These are phyloP conservation scores for Castor canadensis DNA, from an alignment of 2,113 vertebrate species.

Conservation along the genomic window DNA sequence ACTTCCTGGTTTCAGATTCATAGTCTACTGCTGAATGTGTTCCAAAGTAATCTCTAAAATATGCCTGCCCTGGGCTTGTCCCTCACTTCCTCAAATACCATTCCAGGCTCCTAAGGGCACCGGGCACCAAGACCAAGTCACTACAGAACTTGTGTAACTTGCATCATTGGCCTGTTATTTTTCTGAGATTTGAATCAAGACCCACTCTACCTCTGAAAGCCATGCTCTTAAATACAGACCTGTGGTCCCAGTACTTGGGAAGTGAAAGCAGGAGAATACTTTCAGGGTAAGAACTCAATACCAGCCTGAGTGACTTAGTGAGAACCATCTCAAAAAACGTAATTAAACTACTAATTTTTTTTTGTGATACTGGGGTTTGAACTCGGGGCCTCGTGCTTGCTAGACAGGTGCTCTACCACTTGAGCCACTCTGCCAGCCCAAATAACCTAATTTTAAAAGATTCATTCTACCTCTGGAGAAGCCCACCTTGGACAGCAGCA, in stretches of 20 bases:
- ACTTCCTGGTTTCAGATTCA: neutral
- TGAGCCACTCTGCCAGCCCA: no score
- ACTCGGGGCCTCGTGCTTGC: no score
- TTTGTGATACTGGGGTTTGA: no score
- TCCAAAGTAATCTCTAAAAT: neutral
- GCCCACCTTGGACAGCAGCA: conserved; percentile 88
- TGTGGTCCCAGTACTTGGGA: neutral
- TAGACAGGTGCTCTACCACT: no score
- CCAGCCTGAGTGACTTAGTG: neutral
- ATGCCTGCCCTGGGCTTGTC: neutral
- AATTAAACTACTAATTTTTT: no score
- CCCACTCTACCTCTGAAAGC: neutral
- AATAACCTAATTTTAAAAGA: neutral
- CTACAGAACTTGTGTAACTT: neutral
- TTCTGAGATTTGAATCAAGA: neutral
- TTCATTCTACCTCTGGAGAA: no score
- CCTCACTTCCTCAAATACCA: no score
- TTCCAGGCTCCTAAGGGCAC: neutral
- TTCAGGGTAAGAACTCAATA: neutral
- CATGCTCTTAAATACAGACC: neutral
- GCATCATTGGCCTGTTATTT: neutral
- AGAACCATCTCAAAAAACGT: neutral
- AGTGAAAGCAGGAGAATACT: neutral
- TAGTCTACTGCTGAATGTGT: no score
- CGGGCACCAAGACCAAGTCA: neutral